A percentile compares a stretch with the other conserved stretches of the same genome.
These are phyloP conservation scores for Pseudomyrmex flavicornis DNA, from an alignment of 1,140 invertebrate genomes.

Conservation along the genomic window DNA sequence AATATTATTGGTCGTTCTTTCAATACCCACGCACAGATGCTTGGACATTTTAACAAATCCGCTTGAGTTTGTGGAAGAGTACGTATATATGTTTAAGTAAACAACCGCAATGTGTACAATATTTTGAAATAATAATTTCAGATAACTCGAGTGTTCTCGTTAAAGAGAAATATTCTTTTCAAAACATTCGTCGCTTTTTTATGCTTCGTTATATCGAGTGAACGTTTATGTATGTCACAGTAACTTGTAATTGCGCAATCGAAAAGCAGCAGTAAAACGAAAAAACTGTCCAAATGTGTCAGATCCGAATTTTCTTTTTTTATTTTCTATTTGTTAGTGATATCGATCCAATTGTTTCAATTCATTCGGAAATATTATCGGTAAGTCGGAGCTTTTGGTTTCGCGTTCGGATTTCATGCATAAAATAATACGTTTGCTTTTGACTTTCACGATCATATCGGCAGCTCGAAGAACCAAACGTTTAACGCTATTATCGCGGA, in stretches of 20 bases:
- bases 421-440: neutral
- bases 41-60: constrained; percentile 29
- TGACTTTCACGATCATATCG: neutral
- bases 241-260: neutral
- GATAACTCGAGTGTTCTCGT: neutral
- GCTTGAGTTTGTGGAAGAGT: neutral
- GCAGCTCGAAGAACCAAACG: neutral
- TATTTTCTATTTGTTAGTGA: too few relatives aligned
- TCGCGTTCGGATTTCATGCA: neutral
- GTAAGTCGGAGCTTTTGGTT: too few relatives aligned
- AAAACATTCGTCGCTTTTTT: neutral
- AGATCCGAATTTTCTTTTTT: too few relatives aligned
- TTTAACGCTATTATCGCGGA: constrained; percentile 28
- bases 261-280: neutral
- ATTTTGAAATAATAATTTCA: constrained; percentile 24
- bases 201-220: too few relatives aligned
- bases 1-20: constrained; percentile 38
- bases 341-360: neutral
- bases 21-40: neutral
- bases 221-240: neutral
- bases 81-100: neutral
- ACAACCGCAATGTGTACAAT: neutral
- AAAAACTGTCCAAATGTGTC: neutral
- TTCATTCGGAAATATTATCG: constrained; percentile 8
- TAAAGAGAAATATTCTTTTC: constrained; percentile 37